Conservation (phyloP, 2,113 vertebrate species). For the Cavia porcellus region DNA sequence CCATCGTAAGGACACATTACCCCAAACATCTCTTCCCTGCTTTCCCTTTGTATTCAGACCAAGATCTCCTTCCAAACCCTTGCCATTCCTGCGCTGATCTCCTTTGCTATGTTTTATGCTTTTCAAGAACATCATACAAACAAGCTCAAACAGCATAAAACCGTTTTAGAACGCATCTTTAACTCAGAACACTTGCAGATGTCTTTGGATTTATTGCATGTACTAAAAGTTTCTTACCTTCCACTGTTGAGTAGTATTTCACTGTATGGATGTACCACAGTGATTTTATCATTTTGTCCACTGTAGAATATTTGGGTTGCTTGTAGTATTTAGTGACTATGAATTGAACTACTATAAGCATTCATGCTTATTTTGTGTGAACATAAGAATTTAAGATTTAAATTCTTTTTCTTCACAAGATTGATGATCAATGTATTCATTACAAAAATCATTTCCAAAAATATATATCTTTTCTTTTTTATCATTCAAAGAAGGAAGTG, state of each 20-base stretch:
- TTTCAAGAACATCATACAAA: background rate
- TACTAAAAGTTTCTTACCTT: rapidly evolving
- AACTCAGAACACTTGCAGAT: rapidly evolving
- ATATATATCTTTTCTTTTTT: background rate
- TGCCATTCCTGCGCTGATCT: rapidly evolving
- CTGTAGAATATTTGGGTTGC: too few relatives aligned
- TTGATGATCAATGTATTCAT: background rate
- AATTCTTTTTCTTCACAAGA: background rate
- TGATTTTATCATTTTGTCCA: rapidly evolving
- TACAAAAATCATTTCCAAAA: background rate
- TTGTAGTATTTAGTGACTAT: background rate
- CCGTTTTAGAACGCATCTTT: background rate
- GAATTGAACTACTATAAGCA: background rate
- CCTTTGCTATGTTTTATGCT: rapidly evolving
- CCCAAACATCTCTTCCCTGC: rapidly evolving
- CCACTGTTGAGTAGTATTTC: rapidly evolving
- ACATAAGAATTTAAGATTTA: background rate
- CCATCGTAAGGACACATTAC: rapidly evolving
- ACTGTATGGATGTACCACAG: rapidly evolving
- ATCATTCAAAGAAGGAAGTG: background rate
- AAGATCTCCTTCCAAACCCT: rapidly evolving
- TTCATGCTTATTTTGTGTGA: background rate
- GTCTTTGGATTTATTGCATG: rapidly evolving
- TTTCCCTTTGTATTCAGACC: rapidly evolving
- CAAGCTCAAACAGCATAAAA: rapidly evolving